phyloP scores from a whole-genome alignment of 2,113 vertebrate species.

The Notothenia rossii region DNA sequence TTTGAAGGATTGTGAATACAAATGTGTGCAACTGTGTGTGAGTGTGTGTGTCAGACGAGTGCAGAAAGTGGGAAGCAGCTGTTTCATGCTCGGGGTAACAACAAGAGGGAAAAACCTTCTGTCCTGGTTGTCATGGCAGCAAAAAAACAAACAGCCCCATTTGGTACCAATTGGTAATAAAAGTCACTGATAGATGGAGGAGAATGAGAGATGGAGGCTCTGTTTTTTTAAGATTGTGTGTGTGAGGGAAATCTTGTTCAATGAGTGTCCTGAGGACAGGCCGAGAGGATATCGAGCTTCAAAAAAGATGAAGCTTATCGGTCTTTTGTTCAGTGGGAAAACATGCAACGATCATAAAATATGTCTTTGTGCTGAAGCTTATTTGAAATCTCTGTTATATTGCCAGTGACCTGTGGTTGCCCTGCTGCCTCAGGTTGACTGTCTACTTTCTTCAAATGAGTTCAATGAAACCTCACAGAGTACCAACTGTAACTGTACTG shows the following conservation, averaged over 20 bases:
- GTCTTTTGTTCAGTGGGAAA: constrained; percentile 29
- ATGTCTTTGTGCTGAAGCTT: constrained; percentile 15
- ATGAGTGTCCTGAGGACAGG: not conserved
- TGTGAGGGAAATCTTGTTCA: not conserved
- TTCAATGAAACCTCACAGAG: constrained; percentile 19
- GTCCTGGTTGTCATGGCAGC: constrained; percentile 71
- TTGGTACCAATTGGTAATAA: constrained; percentile 60
- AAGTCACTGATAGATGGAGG: constrained; percentile 58
- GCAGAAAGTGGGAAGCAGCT: constrained; percentile 62
- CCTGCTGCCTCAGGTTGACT: constrained; percentile 18
- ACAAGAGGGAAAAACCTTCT: constrained; percentile 53
- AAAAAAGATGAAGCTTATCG: not conserved
- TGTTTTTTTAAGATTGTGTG: constrained; percentile 9
- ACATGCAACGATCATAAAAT: not conserved
- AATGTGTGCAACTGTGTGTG: constrained; percentile 16
- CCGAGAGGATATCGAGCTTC: not conserved
- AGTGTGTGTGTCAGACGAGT: constrained; percentile 33
- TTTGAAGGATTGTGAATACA: not conserved
- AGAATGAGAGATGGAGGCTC: constrained; percentile 21
- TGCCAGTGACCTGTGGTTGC: constrained; percentile 32
- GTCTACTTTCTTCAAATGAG: constrained; percentile 30
- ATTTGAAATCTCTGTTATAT: constrained; percentile 29
- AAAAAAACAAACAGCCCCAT: constrained; percentile 72
- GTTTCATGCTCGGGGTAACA: constrained; percentile 52
- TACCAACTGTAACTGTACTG: constrained; percentile 9